Base-by-base conservation (phyloP, 2,888 invertebrate genomes). In the Pollenia labialis region DNA sequence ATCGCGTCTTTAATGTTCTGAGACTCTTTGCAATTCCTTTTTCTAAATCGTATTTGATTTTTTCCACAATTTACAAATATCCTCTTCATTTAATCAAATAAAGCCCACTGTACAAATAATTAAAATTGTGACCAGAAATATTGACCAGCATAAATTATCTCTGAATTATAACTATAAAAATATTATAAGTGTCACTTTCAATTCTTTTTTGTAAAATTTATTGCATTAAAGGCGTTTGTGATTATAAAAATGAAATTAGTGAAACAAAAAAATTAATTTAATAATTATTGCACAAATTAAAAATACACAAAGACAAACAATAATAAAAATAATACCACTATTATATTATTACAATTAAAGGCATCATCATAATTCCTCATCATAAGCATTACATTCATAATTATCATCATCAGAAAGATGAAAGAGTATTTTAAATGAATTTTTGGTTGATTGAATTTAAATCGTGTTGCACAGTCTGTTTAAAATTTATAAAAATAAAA, bases 241-340 rank as follows among this genome's bases (percentile, higher is more conserved):
- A 14, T 60, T 82, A 76, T 23, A 46, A 69, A 48, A 54, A 46
- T 42, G 58, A 60, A 83, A 83, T 86, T 80, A 80, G 40, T 74
- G 48, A 56, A 74, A 32, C 32, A 50, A 64, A 76, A 64, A 54
- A 69, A 76, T 62, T 81, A 81, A 80, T 76, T 80, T 66, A 82
- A 86, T 85, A 79, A 72, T 81, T 76, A 60, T 81, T 60, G 62
- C 74, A 71, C 40, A 74, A 74, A 58, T 54, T 56, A 44, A 64
- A 54, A 72, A 32, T 42, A 18, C 62, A 62, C 60, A 69, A 76
- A 76, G 56, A 44, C n/a, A 60, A 76, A 18, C 9, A 32, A 52
- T 52, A 64, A 42, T 52, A 48, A 42, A 18, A 66, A 46, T 50
- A 52, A 32, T 4, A 68, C 7, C 40, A 48, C 16, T 18, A 71